A percentile compares a stretch with the other conserved stretches of the same genome.
phyloP scores from a whole-genome alignment of 2,888 invertebrate genomes.

The Leptinotarsa juncta region DNA sequence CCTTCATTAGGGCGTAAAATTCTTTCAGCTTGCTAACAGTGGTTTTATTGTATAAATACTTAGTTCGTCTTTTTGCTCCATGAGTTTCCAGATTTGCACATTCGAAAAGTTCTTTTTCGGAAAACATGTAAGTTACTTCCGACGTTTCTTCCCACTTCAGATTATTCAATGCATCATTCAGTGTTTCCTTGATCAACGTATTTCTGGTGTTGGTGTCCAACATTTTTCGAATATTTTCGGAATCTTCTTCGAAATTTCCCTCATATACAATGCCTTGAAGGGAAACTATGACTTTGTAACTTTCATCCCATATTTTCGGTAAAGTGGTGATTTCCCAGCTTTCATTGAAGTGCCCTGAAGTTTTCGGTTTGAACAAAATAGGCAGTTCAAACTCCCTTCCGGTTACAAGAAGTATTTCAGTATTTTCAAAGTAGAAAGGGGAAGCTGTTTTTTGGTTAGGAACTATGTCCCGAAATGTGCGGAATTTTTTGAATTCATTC shows the following conservation, averaged over 20 bases:
- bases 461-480: slow-evolving; percentile 46
- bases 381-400: slow-evolving; percentile 66
- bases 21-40: slow-evolving; percentile 51
- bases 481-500: slow-evolving; percentile 59
- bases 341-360: slow-evolving; percentile 45
- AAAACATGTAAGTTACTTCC: slow-evolving; percentile 29
- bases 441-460: slow-evolving; percentile 26
- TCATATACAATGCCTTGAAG: slow-evolving; percentile 45
- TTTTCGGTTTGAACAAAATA: slow-evolving; percentile 66
- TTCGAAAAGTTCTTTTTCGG: slow-evolving; percentile 54
- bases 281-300: slow-evolving; percentile 38
- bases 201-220: slow-evolving; percentile 46
- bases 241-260: slow-evolving; percentile 32
- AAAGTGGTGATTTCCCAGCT: slow-evolving; percentile 47
- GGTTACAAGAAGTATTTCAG: slow-evolving; percentile 68
- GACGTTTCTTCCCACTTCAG: slow-evolving; percentile 33
- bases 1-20: slow-evolving; percentile 50
- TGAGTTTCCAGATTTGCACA: slow-evolving; percentile 49
- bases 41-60: slow-evolving; percentile 52
- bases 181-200: slow-evolving; percentile 47
- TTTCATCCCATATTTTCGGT: slow-evolving; percentile 46
- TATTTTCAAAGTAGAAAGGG: slow-evolving; percentile 71
- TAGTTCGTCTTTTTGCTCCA: slow-evolving; percentile 42
- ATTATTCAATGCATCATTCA: slow-evolving; percentile 42
- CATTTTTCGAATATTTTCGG: slow-evolving; percentile 36